Base-by-base conservation (phyloP, 2,797 vertebrate species). In the Heliangelus exortis region DNA sequence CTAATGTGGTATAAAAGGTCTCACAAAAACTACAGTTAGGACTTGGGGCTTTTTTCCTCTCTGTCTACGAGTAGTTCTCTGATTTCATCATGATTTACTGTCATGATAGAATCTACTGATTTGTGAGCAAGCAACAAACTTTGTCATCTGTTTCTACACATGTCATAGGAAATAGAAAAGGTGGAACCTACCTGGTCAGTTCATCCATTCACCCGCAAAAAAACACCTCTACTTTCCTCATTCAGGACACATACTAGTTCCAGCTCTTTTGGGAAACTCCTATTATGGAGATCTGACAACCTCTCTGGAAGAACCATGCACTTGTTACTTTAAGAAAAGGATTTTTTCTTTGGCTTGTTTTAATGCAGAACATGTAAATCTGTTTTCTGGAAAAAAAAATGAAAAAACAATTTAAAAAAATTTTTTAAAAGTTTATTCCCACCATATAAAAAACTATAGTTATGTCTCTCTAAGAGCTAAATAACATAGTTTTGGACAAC, bases 11-110 rank as follows among this genome's bases (percentile, higher is more conserved):
- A 58, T 43, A 69, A 72, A 63, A 85, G 12, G 5, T 53, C 23
- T 51, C 41, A 45, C 12, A 57, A 58, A 86, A 89, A 39, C 14
- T 22, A 8, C 20, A 81, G 48, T 51, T 31, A 72, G 21, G 13
- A n/a, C n/a, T 75, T 26, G 53, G 19, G 18, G 3, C 6, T 81
- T 63, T 87, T 67, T 54, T 47, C 14, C 3, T 23, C 18, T 62
- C 17, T 87, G 50, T 78, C 51, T 51, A 7, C 55, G 50, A 89
- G 25, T 59, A 86, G 61, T 84, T 78, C 41, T 81, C 57, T 91
- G 21, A 51, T 93, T 93, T 86, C 82, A 90, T 75, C 66, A 26
- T 48, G 29, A 78, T 95, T 79, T 93, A 65, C 33, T 65, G 16
- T 41, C 54, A 71, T 34, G 19, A 93, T 87, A 91, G 83, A 91